These are phyloP conservation scores for Drosophila arawakana DNA, from an alignment of 1,140 invertebrate genomes.

Conservation along the genomic window DNA sequence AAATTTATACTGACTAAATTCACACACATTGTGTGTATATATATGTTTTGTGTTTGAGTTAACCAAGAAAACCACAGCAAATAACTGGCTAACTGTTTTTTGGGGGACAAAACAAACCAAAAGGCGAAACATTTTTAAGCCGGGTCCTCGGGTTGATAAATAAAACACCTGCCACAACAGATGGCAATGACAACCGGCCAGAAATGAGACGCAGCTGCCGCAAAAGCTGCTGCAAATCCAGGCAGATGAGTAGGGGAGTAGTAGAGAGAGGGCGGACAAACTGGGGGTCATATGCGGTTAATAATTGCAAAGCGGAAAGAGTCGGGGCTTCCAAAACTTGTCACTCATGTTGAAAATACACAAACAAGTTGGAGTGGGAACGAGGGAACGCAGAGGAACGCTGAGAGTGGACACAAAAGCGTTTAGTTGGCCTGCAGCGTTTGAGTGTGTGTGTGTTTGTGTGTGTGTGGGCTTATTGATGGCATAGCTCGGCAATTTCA, in stretches of 20 bases:
- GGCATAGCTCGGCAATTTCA: conserved; percentile 49
- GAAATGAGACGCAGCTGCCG: conserved; percentile 20
- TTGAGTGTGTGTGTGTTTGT: no score
- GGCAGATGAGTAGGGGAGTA: no score
- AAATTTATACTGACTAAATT: no score
- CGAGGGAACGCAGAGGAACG: not conserved
- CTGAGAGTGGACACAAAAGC: conserved; percentile 23
- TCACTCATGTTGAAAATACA: conserved; percentile 58
- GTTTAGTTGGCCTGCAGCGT: conserved; percentile 19
- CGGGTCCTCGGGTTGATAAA: conserved; percentile 48
- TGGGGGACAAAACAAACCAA: conserved; percentile 47
- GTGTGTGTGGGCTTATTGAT: conserved; percentile 43
- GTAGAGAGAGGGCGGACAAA: not conserved
- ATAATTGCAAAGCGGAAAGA: conserved; percentile 66
- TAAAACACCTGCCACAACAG: conserved; percentile 62
- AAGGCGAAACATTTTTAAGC: conserved; percentile 51
- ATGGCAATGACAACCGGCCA: conserved; percentile 34
- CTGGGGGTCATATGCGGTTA: conserved; percentile 64
- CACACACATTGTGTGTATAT: conserved; percentile 5
- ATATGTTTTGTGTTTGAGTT: conserved; percentile 19
- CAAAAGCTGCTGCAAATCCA: conserved; percentile 13
- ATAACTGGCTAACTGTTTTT: conserved; percentile 48
- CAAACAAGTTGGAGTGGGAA: conserved; percentile 1
- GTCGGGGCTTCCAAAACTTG: conserved; percentile 61
- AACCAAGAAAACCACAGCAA: conserved; percentile 49